phyloP scores from a whole-genome alignment of 2,113 vertebrate genomes.

The Cephalopterus ornatus region DNA sequence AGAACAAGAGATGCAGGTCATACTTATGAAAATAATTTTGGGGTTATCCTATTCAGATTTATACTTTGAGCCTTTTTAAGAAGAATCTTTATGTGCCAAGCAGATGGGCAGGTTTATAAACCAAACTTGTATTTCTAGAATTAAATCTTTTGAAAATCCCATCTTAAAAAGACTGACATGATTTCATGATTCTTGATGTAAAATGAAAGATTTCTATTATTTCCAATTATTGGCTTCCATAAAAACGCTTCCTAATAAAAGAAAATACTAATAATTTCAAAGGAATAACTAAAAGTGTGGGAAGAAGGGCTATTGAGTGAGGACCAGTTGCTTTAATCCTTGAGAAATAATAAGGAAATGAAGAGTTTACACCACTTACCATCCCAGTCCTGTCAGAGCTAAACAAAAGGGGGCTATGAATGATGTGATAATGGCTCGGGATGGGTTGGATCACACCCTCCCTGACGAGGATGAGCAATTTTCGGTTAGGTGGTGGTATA shows the following conservation, averaged over 20 bases:
- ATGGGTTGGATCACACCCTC: not conserved
- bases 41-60: not conserved
- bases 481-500: not conserved
- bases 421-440: not conserved
- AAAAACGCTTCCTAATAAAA: not conserved
- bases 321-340: not conserved
- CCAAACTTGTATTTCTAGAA: not conserved
- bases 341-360: not conserved
- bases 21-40: not conserved
- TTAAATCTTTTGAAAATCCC: not conserved
- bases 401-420: not conserved
- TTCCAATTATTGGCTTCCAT: not conserved
- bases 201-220: not conserved
- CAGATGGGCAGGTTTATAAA: not conserved
- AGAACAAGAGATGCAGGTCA: not conserved
- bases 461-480: not conserved
- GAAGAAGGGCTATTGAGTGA: not conserved
- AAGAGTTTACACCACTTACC: not conserved
- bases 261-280: not conserved
- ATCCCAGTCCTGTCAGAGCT: not conserved
- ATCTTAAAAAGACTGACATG: not conserved
- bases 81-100: not conserved
- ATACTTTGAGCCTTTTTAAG: not conserved
- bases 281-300: not conserved
- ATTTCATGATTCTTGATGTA: not conserved